A percentile compares a stretch with the other conserved stretches of the same genome.
phyloP scores from a whole-genome alignment of 2,888 invertebrate species.

The Agrochola circellaris region DNA sequence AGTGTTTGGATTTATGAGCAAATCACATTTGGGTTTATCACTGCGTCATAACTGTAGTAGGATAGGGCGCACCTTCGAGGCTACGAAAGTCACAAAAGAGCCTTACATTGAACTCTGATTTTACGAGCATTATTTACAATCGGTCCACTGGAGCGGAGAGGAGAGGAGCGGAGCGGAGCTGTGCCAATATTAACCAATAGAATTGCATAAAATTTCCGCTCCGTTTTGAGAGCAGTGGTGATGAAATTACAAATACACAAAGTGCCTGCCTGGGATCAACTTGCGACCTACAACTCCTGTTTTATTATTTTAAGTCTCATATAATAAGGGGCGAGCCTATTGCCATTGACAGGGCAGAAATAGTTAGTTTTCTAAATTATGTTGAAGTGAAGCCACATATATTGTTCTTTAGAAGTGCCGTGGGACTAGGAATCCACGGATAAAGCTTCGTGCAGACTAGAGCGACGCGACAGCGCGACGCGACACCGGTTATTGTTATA shows the following conservation, averaged over 20 bases:
- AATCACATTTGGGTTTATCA: conserved; percentile 55
- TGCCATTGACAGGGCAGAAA: background rate
- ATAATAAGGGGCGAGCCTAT: background rate
- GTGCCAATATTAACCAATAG: too few species aligned
- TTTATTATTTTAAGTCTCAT: too few species aligned
- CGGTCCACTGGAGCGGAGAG: too few species aligned
- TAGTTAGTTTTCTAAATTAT: background rate
- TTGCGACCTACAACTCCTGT: too few species aligned
- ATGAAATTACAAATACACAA: too few species aligned
- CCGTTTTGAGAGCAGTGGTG: too few species aligned
- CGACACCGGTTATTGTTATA: too few species aligned
- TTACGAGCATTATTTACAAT: conserved; percentile 36
- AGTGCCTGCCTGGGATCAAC: too few species aligned
- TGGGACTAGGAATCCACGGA: background rate
- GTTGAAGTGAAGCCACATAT: background rate
- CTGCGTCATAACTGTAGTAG: conserved; percentile 36
- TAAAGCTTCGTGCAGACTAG: too few species aligned
- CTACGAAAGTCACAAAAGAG: conserved; percentile 17
- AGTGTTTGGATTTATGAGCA: conserved; percentile 38
- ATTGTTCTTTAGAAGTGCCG: background rate
- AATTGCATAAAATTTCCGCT: too few species aligned
- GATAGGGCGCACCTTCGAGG: conserved; percentile 14
- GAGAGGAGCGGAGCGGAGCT: too few species aligned
- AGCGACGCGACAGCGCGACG: too few species aligned
- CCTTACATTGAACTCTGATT: background rate